Percentiles rank a stretch among this genome's conserved stretches.
Conservation (phyloP, 2,888 invertebrate species). For the Scrobipalpa costella region DNA sequence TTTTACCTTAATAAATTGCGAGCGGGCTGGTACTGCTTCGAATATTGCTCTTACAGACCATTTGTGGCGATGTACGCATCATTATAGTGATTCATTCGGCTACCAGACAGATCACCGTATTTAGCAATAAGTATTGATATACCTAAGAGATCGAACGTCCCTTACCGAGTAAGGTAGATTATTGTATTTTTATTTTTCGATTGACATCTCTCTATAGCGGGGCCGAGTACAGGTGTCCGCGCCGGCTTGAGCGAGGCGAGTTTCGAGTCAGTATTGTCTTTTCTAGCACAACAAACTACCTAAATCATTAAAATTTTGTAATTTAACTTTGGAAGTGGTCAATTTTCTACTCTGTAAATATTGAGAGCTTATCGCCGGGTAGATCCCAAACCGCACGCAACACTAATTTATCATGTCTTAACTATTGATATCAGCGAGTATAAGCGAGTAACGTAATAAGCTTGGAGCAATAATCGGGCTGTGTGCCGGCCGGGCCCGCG, state of each 20-base stretch:
- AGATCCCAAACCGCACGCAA: constrained; percentile 74
- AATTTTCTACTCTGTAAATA: constrained; percentile 80
- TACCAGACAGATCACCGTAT: constrained; percentile 68
- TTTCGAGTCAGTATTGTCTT: constrained; percentile 65
- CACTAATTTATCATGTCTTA: constrained; percentile 64
- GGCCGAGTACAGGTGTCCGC: constrained; percentile 44
- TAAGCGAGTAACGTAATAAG: constrained; percentile 68
- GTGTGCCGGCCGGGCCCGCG: constrained; percentile 53
- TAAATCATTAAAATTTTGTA: constrained; percentile 69
- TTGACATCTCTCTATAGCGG: constrained; percentile 68
- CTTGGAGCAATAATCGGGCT: constrained; percentile 73
- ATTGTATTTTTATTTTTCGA: constrained; percentile 73
- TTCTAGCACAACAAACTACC: constrained; percentile 72
- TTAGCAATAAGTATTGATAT: constrained; percentile 80
- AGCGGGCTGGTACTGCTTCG: constrained; percentile 78
- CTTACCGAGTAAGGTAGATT: constrained; percentile 81
- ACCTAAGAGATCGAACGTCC: constrained; percentile 81
- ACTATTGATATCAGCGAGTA: constrained; percentile 60
- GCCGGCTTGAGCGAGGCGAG: constrained; percentile 42
- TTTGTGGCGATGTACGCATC: constrained; percentile 56
- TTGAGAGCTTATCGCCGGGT: constrained; percentile 78
- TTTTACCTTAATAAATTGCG: constrained; percentile 47
- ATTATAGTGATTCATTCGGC: constrained; percentile 65
- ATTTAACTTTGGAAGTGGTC: constrained; percentile 77
- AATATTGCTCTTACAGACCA: constrained; percentile 68